phyloP scores from a whole-genome alignment of 2,888 invertebrate genomes.

The Podabrus alpinus region DNA sequence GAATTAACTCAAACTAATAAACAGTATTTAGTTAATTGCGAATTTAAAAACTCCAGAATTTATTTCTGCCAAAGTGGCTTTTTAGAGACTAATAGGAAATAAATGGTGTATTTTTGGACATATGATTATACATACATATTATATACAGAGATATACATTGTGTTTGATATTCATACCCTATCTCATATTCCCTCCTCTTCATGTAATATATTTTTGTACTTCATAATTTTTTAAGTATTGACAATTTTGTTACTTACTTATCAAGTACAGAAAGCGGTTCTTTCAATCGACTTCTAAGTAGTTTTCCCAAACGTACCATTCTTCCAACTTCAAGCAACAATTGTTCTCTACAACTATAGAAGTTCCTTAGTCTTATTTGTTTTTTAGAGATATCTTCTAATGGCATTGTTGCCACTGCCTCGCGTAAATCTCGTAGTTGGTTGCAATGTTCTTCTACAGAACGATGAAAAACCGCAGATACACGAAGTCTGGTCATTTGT shows the following conservation, averaged over 20 bases:
- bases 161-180: too few species aligned
- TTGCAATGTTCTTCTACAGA: constrained; percentile 68
- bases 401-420: constrained; percentile 59
- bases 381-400: constrained; percentile 55
- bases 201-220: too few species aligned
- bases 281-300: constrained; percentile 67
- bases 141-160: too few species aligned
- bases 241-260: constrained; percentile 22
- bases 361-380: constrained; percentile 58
- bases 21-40: too few species aligned
- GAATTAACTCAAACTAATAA: too few species aligned
- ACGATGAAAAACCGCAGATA: constrained; percentile 76
- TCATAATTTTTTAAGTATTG: too few species aligned
- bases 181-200: too few species aligned
- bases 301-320: constrained; percentile 71
- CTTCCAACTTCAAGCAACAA: constrained; percentile 72
- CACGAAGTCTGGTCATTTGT: constrained; percentile 74
- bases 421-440: constrained; percentile 64
- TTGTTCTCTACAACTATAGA: constrained; percentile 65
- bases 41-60: too few species aligned
- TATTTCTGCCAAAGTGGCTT: too few species aligned
- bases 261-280: constrained; percentile 60
- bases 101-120: too few species aligned
- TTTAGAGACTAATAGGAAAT: too few species aligned
- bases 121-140: too few species aligned